Evolutionary conservation across 2,797 vertebrate species (phyloP).

Genomic region (Coluber constrictor): DNA sequence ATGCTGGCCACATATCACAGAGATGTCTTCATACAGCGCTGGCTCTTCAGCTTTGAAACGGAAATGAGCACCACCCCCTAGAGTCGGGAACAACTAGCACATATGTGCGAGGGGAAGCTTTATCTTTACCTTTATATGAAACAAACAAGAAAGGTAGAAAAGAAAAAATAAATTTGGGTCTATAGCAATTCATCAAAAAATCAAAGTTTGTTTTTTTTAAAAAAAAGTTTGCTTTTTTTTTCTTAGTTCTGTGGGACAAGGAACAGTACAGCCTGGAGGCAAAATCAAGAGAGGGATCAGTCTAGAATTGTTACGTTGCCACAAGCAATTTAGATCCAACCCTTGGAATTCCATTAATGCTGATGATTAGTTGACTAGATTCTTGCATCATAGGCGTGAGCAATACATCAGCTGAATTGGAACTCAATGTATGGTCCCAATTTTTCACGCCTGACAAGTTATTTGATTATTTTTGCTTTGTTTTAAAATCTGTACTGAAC

Average conservation of each 20-base stretch:
- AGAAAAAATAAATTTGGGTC: not conserved
- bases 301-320: not conserved
- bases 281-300: not conserved
- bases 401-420: not conserved
- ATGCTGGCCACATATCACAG: too few species aligned
- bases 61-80: too few species aligned
- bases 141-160: not conserved
- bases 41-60: too few species aligned
- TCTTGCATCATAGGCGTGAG: not conserved
- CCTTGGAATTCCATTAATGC: not conserved
- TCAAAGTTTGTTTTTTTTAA: not conserved
- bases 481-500: not conserved
- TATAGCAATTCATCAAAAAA: not conserved
- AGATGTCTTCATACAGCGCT: too few species aligned
- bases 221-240: not conserved
- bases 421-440: not conserved
- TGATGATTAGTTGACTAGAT: not conserved
- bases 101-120: too few species aligned
- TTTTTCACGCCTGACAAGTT: not conserved
- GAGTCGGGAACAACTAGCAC: too few species aligned
- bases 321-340: not conserved
- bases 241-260: not conserved
- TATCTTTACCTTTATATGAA: not conserved
- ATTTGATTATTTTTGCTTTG: not conserved
- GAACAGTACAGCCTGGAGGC: not conserved